Evolutionary conservation across 2,797 vertebrate genomes (phyloP), one percentile per base, ranked within the genome.

Genomic region (Poecilia picta): DNA sequence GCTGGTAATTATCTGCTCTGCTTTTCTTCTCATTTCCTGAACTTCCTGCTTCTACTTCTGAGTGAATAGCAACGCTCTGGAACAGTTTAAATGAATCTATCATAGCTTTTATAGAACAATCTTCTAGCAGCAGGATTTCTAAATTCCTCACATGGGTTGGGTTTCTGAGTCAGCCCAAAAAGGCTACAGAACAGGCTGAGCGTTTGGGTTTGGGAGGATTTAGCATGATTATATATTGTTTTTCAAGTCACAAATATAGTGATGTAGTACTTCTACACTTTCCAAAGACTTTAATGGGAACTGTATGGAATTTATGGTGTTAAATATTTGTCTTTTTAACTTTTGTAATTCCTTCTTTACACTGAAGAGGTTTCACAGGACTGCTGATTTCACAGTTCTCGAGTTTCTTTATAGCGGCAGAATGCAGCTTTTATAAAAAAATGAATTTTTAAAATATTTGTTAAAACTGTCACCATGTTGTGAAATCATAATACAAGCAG

Each of bases 91-190:
- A 68, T 68, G 36, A 4, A 1, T 41, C 18, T 23, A 68, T 68
- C 36, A 23, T 39, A 41, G 18, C 0, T 41, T 68, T 39, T 68
- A 68, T 41, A 68, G 7, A 39, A 68, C 64, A 41, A 68, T 39
- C 7, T 66, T 66, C 16, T 66, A 62, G 62, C 62, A 20, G 62
- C 62, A 66, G 62, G 16, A 66, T 81, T 72, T 47, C 23, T 36
- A 78, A 82, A 79, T 81, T 23, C 55, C 41, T 76, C 18, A 25
- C 28, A 18, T 74, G 74, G 81, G 71, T 77, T 82, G 51, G 77
- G 73, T 83, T 33, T 43, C 3, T 81, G 77, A 76, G 8, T 43
- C 2, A 18, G 2, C 15, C 15, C 33, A 33, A 4, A 82, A 71
- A 15, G 39, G 45, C 62, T 66, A 31, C 8, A 18, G 28, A 2